Evolutionary conservation across 2,888 invertebrate species (phyloP).

Genomic region (Priocnemis perturbator): DNA sequence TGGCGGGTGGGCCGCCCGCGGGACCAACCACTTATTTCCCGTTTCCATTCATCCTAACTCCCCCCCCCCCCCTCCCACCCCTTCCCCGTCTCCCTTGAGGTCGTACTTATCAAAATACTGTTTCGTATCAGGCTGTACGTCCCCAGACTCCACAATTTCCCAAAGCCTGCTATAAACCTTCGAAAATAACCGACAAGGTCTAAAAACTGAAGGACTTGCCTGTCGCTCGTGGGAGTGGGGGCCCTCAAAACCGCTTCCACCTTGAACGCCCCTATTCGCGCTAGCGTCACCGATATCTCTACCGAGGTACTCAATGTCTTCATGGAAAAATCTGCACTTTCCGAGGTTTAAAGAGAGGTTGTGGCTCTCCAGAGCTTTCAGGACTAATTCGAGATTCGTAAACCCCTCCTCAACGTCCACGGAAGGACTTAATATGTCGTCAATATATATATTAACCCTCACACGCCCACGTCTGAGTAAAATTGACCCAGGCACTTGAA

Average conservation of each 20-base stretch:
- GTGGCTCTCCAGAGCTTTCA: conserved; percentile 45
- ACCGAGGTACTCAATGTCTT: conserved; percentile 58
- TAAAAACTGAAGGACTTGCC: conserved; percentile 26
- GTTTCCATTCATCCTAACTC: not conserved
- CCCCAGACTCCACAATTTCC: no score
- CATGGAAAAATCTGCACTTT: conserved; percentile 56
- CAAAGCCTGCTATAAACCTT: conserved; percentile 14
- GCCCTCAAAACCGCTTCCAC: conserved; percentile 35
- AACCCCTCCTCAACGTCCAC: conserved; percentile 48
- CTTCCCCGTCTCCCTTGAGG: no score
- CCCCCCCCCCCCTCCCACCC: no score
- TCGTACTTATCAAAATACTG: no score
- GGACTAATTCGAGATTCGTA: conserved; percentile 39
- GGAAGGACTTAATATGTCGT: no score
- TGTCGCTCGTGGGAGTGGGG: conserved; percentile 17
- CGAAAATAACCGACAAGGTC: conserved; percentile 24
- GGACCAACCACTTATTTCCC: not conserved
- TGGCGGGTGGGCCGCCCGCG: not conserved
- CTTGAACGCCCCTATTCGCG: conserved; percentile 41
- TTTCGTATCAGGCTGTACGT: not conserved
- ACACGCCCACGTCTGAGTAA: no score
- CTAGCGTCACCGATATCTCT: conserved; percentile 50
- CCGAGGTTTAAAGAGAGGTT: conserved; percentile 55
- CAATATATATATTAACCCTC: no score
- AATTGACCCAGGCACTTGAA: no score